Percentiles rank a stretch among this genome's conserved stretches.
Evolutionary conservation across 2,888 invertebrate species (phyloP).

Genomic region (Chrysolina haemoptera): DNA sequence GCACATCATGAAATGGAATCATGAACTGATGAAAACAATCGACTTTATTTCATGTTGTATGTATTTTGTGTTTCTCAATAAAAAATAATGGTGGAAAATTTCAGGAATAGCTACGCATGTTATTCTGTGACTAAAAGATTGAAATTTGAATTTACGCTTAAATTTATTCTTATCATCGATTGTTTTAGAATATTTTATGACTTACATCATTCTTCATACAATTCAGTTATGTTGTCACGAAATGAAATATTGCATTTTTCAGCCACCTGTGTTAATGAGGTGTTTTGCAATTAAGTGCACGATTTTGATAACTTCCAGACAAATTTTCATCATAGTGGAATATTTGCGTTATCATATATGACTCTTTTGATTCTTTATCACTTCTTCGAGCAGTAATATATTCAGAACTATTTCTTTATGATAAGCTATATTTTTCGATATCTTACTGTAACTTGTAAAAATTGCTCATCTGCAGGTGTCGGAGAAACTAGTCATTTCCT

Average conservation of each 20-base stretch:
- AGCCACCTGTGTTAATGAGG: background rate
- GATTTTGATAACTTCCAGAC: conserved; percentile 6
- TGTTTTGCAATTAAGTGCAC: background rate
- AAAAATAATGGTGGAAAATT: no score
- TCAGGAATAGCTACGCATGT: no score
- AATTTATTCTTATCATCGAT: background rate
- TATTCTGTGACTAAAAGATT: background rate
- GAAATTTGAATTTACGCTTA: background rate
- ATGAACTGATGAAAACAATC: no score
- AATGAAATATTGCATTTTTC: background rate
- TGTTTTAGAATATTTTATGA: background rate
- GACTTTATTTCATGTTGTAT: no score
- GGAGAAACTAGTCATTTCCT: background rate
- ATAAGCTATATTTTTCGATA: background rate
- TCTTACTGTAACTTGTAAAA: background rate
- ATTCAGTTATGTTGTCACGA: background rate
- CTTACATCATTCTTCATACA: background rate
- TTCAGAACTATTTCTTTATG: background rate
- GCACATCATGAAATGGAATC: no score
- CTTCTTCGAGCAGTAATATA: background rate
- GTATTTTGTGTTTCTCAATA: no score
- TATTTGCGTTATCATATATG: background rate
- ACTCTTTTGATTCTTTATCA: background rate
- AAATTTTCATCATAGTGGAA: background rate
- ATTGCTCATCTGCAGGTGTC: conserved; percentile 1